Evolutionary conservation across 2,888 invertebrate genomes (phyloP).

Genomic region (Eilema sororculum): DNA sequence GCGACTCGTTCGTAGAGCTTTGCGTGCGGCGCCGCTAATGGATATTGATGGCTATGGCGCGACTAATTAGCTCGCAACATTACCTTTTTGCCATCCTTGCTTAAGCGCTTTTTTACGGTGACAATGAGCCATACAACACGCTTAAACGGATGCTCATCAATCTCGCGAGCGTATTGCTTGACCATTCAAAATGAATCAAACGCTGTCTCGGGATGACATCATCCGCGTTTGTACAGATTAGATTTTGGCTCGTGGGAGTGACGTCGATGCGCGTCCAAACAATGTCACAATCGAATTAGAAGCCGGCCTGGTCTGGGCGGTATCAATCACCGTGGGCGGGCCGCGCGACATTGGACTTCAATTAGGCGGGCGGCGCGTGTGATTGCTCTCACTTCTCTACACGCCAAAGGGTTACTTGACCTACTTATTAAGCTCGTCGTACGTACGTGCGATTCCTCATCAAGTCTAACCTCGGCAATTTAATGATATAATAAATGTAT

Average conservation of each 20-base stretch:
- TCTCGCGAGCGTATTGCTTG: constrained; percentile 64
- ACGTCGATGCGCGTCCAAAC: constrained; percentile 75
- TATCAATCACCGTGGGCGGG: constrained; percentile 86
- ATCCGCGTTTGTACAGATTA: constrained; percentile 65
- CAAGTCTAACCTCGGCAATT: constrained; percentile 70
- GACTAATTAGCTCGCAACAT: constrained; percentile 81
- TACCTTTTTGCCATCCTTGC: constrained; percentile 65
- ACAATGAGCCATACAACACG: constrained; percentile 62
- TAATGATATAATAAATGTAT: constrained; percentile 62
- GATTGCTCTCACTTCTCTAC: constrained; percentile 82
- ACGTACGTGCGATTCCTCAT: constrained; percentile 62
- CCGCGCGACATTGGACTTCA: constrained; percentile 86
- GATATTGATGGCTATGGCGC: constrained; percentile 84
- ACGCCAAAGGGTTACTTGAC: constrained; percentile 84
- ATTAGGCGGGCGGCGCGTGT: constrained; percentile 84
- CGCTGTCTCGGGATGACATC: constrained; percentile 67
- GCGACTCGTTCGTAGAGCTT: constrained; percentile 62
- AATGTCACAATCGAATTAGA: constrained; percentile 84
- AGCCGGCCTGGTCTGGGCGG: constrained; percentile 75
- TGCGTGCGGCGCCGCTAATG: constrained; percentile 86
- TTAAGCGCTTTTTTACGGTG: constrained; percentile 60
- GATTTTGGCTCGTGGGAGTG: constrained; percentile 65
- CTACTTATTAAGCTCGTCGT: constrained; percentile 79
- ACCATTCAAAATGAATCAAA: constrained; percentile 62
- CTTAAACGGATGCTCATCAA: constrained; percentile 64